Base-by-base conservation (phyloP, 2,113 vertebrate genomes). In the Grammomys surdaster region DNA sequence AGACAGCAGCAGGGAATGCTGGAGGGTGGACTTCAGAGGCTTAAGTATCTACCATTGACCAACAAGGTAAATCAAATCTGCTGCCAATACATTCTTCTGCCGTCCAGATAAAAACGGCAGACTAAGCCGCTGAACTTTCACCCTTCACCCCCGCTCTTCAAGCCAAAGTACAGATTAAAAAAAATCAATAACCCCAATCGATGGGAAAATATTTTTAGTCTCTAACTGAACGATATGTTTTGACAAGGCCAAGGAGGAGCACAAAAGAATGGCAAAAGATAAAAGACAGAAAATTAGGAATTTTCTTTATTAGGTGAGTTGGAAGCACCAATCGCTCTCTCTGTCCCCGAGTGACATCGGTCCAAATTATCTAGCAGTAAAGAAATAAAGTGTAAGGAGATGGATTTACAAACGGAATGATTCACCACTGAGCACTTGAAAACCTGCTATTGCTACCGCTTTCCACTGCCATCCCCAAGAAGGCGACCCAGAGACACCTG, bases 151-250 rank as follows among this genome's bases (percentile, higher is more conserved):
- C 5, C 96, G 98, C 99, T 98, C 98, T 98, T 98, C 98, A 98
- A 99, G 98, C 99, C 99, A 99, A 99, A 99, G 99, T 98, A 99
- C 98, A 99, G 98, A 99, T 99, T 99, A 98, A 99, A 99, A 99
- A 99, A 99, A 99, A 99, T 99, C 99, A 99, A 99, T 99, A 98
- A 97, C 98, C 95, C 98, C 98, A 99, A 99, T 99, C 99, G 98
- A 99, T 99, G 98, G 95, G 98, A 99, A 99, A 99, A 99, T 99
- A 99, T 99, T 99, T 99, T 99, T 98, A 98, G 98, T 98, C 98
- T 99, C 98, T 99, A 99, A 99, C 98, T 98, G 98, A 99, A 98
- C 98, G 98, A 99, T 99, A 98, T 98, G 98, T 98, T 98, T 98
- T 98, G 98, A 99, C 98, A 98, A 98, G 98, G 98, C 98, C 98